Percentiles rank a stretch among this genome's conserved stretches.
phyloP scores from a whole-genome alignment of 64 coral and sea anemone species.

The Platygyra sinensis region DNA sequence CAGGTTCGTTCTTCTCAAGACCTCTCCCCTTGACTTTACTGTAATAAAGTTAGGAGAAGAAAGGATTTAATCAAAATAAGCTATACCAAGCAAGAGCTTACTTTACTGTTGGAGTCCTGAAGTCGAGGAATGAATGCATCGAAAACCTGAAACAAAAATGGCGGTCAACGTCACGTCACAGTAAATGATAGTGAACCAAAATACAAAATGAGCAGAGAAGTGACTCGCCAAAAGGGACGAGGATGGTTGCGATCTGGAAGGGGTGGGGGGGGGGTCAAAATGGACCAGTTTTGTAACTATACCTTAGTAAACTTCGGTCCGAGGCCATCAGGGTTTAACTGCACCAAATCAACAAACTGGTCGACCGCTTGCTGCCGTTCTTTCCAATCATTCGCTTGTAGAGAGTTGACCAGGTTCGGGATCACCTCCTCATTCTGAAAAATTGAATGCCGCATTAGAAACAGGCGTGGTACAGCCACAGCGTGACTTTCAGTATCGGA shows the following conservation, averaged over 20 bases:
- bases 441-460: background rate
- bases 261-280: no score
- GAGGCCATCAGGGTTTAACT: slow-evolving; percentile 71
- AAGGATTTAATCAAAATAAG: background rate
- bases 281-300: background rate
- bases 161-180: background rate
- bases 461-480: background rate
- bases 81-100: background rate
- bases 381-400: slow-evolving; percentile 88
- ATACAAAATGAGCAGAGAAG: background rate
- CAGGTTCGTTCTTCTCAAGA: no score
- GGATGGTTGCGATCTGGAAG: no score
- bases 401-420: slow-evolving; percentile 57
- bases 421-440: slow-evolving; percentile 84
- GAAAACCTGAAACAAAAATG: slow-evolving; percentile 66
- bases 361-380: slow-evolving; percentile 90
- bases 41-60: no score
- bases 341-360: slow-evolving; percentile 69
- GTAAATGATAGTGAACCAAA: background rate
- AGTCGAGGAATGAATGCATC: slow-evolving; percentile 88
- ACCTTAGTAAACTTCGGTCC: slow-evolving; percentile 95
- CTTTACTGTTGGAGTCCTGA: slow-evolving; percentile 95
- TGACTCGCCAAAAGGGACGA: no score
- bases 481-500: background rate
- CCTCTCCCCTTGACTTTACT: no score